Evolutionary conservation across 2,888 invertebrate species (phyloP).

Genomic region (Drosophila pegasa): DNA sequence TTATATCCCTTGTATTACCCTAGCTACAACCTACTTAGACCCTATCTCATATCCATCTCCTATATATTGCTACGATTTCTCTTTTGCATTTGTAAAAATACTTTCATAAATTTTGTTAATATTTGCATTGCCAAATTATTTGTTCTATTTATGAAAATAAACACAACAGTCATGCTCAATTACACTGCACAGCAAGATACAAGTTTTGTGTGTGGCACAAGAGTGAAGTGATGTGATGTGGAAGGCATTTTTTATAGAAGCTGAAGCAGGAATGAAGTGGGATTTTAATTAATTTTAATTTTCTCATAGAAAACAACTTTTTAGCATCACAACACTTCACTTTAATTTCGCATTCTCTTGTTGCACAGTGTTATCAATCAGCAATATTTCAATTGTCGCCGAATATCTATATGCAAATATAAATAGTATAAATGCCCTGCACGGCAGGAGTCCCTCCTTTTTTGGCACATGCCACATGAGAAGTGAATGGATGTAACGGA

Average conservation of each 20-base stretch:
- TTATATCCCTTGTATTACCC: not conserved
- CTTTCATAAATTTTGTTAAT: conserved; percentile 13
- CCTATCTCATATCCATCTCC: not conserved
- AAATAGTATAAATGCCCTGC: conserved; percentile 31
- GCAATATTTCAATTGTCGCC: conserved; percentile 33
- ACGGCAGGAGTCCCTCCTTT: not conserved
- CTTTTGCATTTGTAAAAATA: conserved; percentile 1
- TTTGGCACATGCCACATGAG: conserved; percentile 29
- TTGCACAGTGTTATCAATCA: conserved; percentile 20
- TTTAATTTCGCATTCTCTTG: not conserved
- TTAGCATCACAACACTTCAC: not conserved
- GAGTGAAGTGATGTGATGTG: not conserved
- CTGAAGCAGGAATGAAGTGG: too few relatives aligned
- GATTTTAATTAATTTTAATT: too few relatives aligned
- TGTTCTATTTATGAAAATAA: conserved; percentile 54
- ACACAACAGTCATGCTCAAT: conserved; percentile 22
- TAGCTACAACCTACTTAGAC: not conserved
- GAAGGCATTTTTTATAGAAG: not conserved
- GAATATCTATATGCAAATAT: conserved; percentile 20
- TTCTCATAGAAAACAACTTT: not conserved
- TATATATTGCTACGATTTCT: not conserved
- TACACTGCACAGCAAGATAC: not conserved
- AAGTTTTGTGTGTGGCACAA: not conserved
- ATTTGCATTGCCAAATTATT: conserved; percentile 38
- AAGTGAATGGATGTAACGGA: conserved; percentile 17